These are phyloP conservation scores for Limnodromus scolopaceus DNA, from an alignment of 2,797 vertebrate genomes.

Conservation along the genomic window DNA sequence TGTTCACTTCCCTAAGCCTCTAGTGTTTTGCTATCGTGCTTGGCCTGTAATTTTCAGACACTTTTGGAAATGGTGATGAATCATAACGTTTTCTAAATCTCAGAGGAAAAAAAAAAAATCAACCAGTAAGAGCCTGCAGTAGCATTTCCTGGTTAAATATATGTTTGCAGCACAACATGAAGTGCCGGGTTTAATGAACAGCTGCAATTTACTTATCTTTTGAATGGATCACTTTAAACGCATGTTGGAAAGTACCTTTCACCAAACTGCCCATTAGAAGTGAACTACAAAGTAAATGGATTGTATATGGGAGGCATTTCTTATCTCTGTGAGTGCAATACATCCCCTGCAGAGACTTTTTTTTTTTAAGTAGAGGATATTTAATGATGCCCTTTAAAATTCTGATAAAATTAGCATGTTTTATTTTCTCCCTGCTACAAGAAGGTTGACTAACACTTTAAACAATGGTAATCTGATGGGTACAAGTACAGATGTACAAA, in stretches of 20 bases:
- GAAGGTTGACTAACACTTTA: not conserved
- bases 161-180: conserved; percentile 62
- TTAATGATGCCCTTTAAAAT: conserved; percentile 21
- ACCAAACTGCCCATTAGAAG: conserved; percentile 72
- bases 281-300: conserved; percentile 58
- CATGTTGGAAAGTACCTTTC: conserved; percentile 72
- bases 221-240: conserved; percentile 73
- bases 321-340: conserved; percentile 58
- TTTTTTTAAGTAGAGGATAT: not conserved
- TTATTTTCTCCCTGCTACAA: conserved; percentile 10
- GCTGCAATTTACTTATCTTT: conserved; percentile 76
- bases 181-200: conserved; percentile 65
- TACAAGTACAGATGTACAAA: not conserved
- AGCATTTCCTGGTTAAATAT: conserved; percentile 74
- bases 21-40: not conserved
- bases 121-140: conserved; percentile 11
- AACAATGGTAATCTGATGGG: not conserved
- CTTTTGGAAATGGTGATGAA: conserved; percentile 63
- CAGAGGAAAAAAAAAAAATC: not conserved
- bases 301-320: conserved; percentile 34
- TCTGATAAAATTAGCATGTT: not conserved
- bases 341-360: not conserved
- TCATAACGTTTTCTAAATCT: conserved; percentile 66
- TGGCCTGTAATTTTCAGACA: conserved; percentile 68
- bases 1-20: conserved; percentile 32